Evolutionary conservation across 2,113 vertebrate species (phyloP).

Genomic region (Chauna torquata): DNA sequence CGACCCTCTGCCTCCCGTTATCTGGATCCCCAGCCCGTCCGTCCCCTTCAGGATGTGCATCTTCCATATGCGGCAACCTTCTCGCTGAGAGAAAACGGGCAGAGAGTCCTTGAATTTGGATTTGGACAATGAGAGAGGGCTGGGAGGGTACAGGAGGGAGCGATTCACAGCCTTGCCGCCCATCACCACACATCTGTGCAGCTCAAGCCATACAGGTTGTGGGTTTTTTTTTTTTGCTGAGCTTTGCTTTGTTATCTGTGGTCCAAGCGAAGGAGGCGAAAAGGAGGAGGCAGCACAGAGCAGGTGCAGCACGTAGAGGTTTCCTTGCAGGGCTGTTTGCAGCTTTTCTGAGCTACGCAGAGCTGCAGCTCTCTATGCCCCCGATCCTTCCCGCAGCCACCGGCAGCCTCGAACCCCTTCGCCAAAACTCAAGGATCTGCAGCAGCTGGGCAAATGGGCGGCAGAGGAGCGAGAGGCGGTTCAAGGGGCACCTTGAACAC

Average conservation of each 20-base stretch:
- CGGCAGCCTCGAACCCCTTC: background rate
- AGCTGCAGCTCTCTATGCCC: background rate
- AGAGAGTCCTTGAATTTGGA: slow-evolving; percentile 61
- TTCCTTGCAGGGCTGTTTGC: background rate
- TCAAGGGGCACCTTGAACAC: background rate
- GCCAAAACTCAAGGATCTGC: background rate
- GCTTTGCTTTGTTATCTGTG: slow-evolving; percentile 15
- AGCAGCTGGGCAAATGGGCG: background rate
- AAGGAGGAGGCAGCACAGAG: slow-evolving; percentile 41
- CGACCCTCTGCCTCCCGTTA: slow-evolving; percentile 93
- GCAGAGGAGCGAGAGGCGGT: background rate
- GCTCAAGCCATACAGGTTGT: background rate
- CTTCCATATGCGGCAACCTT: slow-evolving; percentile 94
- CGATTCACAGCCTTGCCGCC: background rate
- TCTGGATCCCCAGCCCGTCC: slow-evolving; percentile 93
- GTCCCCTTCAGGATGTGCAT: slow-evolving; percentile 94
- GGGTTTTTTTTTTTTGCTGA: background rate
- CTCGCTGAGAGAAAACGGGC: slow-evolving; percentile 79
- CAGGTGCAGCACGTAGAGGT: background rate
- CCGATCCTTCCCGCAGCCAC: background rate
- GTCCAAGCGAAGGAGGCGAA: slow-evolving; percentile 46
- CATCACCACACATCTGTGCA: slow-evolving; percentile 1
- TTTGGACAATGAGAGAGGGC: background rate
- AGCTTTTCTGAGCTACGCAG: background rate
- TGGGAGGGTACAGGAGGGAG: background rate